Evolutionary conservation across 2,797 vertebrate species (phyloP).

Genomic region (Poeciliopsis infans): DNA sequence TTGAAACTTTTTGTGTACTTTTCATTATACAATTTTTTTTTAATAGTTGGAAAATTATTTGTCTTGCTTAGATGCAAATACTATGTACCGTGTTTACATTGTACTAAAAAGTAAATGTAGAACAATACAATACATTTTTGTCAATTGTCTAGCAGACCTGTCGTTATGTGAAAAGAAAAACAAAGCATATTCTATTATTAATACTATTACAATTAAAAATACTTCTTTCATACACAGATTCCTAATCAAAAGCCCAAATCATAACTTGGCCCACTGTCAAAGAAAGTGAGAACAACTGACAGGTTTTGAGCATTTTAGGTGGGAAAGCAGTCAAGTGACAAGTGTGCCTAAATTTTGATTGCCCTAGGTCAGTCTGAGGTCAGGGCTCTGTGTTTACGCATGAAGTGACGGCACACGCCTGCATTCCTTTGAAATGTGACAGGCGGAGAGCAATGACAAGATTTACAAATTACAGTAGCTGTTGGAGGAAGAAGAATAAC

Average conservation of each 20-base stretch:
- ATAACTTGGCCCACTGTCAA: slow-evolving; percentile 22
- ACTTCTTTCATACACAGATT: slow-evolving; percentile 16
- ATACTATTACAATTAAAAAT: slow-evolving; percentile 16
- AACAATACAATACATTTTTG: neutral
- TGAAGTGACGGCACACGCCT: slow-evolving; percentile 72
- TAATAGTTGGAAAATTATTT: neutral
- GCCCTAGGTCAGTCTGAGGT: slow-evolving; percentile 64
- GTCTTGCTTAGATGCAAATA: neutral
- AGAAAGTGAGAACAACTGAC: slow-evolving; percentile 33
- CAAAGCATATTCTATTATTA: neutral
- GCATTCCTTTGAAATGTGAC: slow-evolving; percentile 71
- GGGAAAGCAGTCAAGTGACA: slow-evolving; percentile 77
- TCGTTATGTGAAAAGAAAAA: slow-evolving; percentile 2
- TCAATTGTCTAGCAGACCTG: neutral
- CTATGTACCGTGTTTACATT: neutral
- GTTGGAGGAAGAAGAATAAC: slow-evolving; percentile 16
- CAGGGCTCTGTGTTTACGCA: slow-evolving; percentile 71
- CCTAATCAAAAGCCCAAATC: slow-evolving; percentile 23
- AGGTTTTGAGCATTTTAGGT: slow-evolving; percentile 63
- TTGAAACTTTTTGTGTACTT: neutral
- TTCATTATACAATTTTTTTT: neutral
- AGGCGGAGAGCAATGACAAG: slow-evolving; percentile 56
- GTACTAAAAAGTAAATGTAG: neutral
- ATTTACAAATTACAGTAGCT: slow-evolving; percentile 77
- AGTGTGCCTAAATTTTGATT: slow-evolving; percentile 77